Conservation (phyloP, 1,140 invertebrate species). For the honey bee (Apis mellifera) region DNA sequence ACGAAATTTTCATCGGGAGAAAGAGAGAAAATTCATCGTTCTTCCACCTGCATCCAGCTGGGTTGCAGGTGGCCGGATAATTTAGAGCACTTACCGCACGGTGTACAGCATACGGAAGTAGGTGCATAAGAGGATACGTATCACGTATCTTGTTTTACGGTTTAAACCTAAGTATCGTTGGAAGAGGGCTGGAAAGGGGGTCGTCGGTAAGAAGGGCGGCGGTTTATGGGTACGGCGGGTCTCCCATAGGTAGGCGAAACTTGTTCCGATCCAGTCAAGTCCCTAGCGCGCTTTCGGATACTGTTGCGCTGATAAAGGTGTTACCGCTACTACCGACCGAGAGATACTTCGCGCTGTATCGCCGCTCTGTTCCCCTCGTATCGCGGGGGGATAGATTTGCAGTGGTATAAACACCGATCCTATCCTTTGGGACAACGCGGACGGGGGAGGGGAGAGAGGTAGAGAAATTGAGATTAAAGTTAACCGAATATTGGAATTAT, state of each 20-base stretch:
- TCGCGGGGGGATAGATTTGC: conserved; percentile 66
- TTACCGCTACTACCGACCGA: conserved; percentile 38
- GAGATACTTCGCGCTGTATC: conserved; percentile 21
- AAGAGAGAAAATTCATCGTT: conserved; percentile 54
- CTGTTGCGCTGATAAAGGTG: conserved; percentile 37
- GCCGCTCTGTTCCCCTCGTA: conserved; percentile 44
- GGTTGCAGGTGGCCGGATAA: conserved; percentile 66
- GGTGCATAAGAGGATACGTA: conserved; percentile 63
- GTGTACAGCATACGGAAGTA: conserved; percentile 67
- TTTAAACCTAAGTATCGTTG: conserved; percentile 65
- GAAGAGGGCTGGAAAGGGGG: conserved; percentile 48
- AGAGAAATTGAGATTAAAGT: conserved; percentile 70
- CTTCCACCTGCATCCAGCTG: not conserved
- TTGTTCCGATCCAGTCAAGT: conserved; percentile 7
- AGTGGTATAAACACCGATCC: conserved; percentile 63
- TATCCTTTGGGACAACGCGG: not conserved
- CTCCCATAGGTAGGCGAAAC: conserved; percentile 24
- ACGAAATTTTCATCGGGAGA: too few relatives aligned
- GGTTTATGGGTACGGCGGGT: not conserved
- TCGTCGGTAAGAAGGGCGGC: conserved; percentile 19
- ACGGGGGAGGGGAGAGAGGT: conserved; percentile 17
- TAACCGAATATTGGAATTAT: conserved; percentile 52
- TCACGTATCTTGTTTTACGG: conserved; percentile 64
- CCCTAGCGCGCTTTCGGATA: conserved; percentile 41
- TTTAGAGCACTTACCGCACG: conserved; percentile 69